These are phyloP conservation scores for Buphagus erythrorhynchus DNA, from an alignment of 2,797 vertebrate genomes.

Conservation along the genomic window DNA sequence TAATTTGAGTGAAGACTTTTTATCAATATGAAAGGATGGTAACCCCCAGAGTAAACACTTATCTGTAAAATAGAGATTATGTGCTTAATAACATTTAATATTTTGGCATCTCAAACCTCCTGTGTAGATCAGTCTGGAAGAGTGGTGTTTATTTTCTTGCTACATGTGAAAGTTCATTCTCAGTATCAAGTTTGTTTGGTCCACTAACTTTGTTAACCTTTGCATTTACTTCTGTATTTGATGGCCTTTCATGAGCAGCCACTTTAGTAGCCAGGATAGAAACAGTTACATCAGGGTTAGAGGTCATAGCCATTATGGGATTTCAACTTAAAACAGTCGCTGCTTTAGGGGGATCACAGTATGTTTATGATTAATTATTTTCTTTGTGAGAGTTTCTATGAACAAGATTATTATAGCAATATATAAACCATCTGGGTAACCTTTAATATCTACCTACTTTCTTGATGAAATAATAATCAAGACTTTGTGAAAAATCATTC, in stretches of 20 bases:
- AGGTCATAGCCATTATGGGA: conserved; percentile 78
- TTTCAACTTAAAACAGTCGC: conserved; percentile 76
- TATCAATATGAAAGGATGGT: conserved; percentile 67
- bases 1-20: conserved; percentile 13
- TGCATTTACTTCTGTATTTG: conserved; percentile 78
- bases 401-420: conserved; percentile 71
- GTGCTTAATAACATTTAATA: conserved; percentile 74
- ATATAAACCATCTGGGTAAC: conserved; percentile 63
- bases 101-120: conserved; percentile 78
- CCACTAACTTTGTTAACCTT: conserved; percentile 85
- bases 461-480: conserved; percentile 64
- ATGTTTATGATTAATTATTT: conserved; percentile 77
- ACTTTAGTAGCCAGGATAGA: conserved; percentile 70
- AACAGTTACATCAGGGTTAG: conserved; percentile 78
- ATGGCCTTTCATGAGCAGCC: conserved; percentile 76
- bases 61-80: conserved; percentile 72
- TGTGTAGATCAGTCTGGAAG: conserved; percentile 71
- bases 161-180: conserved; percentile 83
- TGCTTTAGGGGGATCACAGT: conserved; percentile 69
- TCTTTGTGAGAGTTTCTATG: conserved; percentile 72
- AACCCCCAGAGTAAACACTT: conserved; percentile 70
- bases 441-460: conserved; percentile 56
- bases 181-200: conserved; percentile 86
- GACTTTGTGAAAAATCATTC: conserved; percentile 35
- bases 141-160: conserved; percentile 80